These are phyloP conservation scores for Aphaenogaster rudis DNA, from an alignment of 1,140 invertebrate species.

Conservation along the genomic window DNA sequence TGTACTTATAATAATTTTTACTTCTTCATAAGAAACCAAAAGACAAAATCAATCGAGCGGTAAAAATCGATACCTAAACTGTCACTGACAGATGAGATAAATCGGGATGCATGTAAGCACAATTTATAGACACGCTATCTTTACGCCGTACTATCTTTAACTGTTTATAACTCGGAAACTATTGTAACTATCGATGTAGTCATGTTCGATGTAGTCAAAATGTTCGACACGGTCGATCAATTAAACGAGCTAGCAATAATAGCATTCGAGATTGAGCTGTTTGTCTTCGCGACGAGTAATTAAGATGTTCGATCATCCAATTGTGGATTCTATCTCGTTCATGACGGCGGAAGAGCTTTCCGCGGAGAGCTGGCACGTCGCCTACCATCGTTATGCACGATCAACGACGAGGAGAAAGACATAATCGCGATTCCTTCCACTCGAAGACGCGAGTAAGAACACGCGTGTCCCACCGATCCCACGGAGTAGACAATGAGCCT, in stretches of 20 bases:
- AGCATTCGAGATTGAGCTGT: conserved; percentile 21
- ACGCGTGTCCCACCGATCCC: conserved; percentile 50
- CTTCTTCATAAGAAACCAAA: no score
- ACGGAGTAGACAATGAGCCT: conserved; percentile 76
- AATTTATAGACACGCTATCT: neutral
- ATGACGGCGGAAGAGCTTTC: conserved; percentile 18
- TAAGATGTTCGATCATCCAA: conserved; percentile 50
- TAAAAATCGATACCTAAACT: no score
- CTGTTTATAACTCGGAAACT: neutral
- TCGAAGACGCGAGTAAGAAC: conserved; percentile 53
- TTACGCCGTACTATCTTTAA: neutral
- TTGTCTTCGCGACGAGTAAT: conserved; percentile 40
- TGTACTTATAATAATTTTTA: no score
- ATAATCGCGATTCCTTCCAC: conserved; percentile 69
- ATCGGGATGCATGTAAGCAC: neutral
- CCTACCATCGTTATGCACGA: conserved; percentile 59
- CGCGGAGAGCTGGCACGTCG: conserved; percentile 8
- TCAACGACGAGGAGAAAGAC: conserved; percentile 20
- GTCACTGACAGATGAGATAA: neutral
- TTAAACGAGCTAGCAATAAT: neutral
- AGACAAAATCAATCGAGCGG: no score
- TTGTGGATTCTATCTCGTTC: conserved; percentile 44
- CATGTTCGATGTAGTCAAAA: neutral
- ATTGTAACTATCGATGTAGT: neutral
- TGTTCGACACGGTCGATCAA: neutral